These are phyloP conservation scores for Chlorops oryzae DNA, from an alignment of 1,140 invertebrate species.

Conservation along the genomic window DNA sequence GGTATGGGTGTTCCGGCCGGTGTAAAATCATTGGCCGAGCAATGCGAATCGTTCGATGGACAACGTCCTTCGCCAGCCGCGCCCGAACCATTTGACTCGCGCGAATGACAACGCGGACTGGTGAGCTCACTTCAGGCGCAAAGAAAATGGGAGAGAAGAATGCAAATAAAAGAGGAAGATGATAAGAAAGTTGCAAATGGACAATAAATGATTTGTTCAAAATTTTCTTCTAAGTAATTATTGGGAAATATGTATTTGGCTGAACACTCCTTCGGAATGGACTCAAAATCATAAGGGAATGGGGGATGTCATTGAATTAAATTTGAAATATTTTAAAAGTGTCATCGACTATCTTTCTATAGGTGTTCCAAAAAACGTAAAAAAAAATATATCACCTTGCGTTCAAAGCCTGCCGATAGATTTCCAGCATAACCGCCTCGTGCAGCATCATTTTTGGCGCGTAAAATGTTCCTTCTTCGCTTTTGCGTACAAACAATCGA, in stretches of 20 bases:
- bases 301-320: too few species aligned
- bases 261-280: too few species aligned
- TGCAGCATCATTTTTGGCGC: constrained; percentile 49
- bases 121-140: constrained; percentile 63
- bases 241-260: too few species aligned
- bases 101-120: constrained; percentile 70
- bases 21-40: constrained; percentile 57
- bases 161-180: neutral
- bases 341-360: too few species aligned
- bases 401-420: constrained; percentile 46
- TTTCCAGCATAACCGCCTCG: constrained; percentile 48
- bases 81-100: constrained; percentile 63
- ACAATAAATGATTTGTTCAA: too few species aligned
- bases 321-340: too few species aligned
- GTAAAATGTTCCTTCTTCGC: too few species aligned
- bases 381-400: too few species aligned
- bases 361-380: too few species aligned
- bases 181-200: neutral
- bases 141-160: constrained; percentile 21
- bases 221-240: too few species aligned
- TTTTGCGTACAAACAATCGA: too few species aligned
- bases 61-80: constrained; percentile 50
- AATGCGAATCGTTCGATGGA: constrained; percentile 62
- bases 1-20: constrained; percentile 48
- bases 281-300: too few species aligned